Base-by-base conservation (phyloP, 2,797 vertebrate genomes). In the Rhinogobio ventralis region DNA sequence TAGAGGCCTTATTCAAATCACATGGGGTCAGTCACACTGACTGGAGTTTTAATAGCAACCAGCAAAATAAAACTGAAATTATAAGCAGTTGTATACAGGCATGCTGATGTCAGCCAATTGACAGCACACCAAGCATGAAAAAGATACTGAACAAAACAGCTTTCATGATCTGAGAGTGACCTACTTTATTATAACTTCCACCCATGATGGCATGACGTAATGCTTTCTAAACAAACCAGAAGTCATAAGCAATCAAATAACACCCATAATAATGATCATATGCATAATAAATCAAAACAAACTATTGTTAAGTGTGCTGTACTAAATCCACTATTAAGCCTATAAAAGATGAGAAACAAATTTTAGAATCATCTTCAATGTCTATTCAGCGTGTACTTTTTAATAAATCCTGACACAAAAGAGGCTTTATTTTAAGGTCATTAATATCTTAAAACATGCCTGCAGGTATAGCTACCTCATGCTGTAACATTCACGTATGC, bases 1-100 rank as follows among this genome's bases (percentile, higher is more conserved):
- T 74, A 33, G 62, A 80, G 72, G 82, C 45, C 68, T 88, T 84
- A 84, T 87, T 82, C 67, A 86, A 85, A 83, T 86, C 42, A 80
- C 79, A 84, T 78, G 68, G 68, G 72, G 62, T 84, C 85, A 82
- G 67, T 69, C 71, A 57, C 39, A 19, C 71, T 45, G 68, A 67
- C 42, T 42, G 14, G 28, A 84, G n/a, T 49, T 74, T 60, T 46
- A 79, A 57, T 76, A 78, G 46, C 53, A 49, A 86, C 83, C 45
- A 49, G 28, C 3, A 51, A 60, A 39, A 69, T 74, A 82, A 83
- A 73, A 71, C 78, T 45, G 72, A 89, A 87, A 84, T 86, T 60
- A 79, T 53, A 30, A 75, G 68, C 45, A 86, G 82, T 87, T 86
- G 73, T 85, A 79, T 73, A 39, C 14, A 57, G 36, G 51, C 85